Percentiles rank a stretch among this genome's conserved stretches.
Conservation (phyloP, 2,113 vertebrate genomes). For the Hypocryptadius cinnamomeus region DNA sequence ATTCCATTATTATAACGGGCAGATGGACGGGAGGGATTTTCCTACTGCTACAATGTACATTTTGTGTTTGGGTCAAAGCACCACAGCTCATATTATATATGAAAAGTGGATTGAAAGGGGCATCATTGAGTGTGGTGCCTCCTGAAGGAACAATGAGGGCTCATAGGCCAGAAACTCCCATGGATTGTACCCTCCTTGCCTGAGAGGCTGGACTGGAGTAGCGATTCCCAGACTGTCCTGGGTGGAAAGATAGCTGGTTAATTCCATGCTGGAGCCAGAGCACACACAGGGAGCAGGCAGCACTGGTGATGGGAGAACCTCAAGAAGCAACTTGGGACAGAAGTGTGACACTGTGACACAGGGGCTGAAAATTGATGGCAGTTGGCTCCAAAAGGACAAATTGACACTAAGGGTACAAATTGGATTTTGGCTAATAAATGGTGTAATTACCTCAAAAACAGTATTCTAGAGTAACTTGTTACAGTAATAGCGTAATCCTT, state of each 20-base stretch:
- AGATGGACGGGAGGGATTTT: neutral
- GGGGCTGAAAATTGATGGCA: neutral
- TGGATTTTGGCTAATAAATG: neutral
- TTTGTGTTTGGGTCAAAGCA: neutral
- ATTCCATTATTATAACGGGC: fast-evolving
- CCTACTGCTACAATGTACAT: neutral
- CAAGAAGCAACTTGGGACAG: neutral
- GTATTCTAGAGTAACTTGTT: neutral
- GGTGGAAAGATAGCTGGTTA: neutral
- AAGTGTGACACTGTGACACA: neutral
- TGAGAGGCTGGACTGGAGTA: neutral
- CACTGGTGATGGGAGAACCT: neutral
- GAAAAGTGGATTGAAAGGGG: neutral
- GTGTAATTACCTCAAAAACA: neutral
- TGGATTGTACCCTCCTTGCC: neutral
- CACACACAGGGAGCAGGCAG: neutral
- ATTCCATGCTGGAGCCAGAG: neutral
- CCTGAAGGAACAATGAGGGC: neutral
- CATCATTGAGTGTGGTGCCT: neutral
- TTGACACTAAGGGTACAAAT: neutral
- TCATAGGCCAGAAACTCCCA: neutral
- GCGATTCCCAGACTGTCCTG: neutral
- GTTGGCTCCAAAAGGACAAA: neutral
- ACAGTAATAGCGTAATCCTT: neutral
- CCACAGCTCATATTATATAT: neutral